Conservation (phyloP, 2,888 invertebrate species). For the Patella depressa region DNA sequence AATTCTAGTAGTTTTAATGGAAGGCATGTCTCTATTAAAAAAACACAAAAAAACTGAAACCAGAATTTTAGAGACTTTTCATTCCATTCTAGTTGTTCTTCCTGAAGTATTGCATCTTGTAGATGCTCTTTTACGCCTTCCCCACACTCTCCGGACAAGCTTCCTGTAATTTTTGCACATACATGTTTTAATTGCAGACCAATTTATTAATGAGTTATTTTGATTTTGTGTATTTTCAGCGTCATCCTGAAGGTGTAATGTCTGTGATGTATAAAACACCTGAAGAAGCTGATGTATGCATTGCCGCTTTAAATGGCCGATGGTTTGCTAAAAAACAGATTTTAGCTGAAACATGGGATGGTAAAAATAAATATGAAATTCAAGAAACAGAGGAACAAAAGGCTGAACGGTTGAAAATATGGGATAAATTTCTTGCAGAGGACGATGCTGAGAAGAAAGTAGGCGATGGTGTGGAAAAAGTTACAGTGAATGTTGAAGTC, state of each 20-base stretch:
- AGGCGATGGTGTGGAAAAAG: background rate
- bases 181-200: too few species aligned
- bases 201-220: constrained; percentile 3
- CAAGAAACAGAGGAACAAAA: constrained; percentile 91
- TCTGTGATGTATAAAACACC: constrained; percentile 91
- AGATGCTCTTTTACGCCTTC: too few species aligned
- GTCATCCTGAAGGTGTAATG: constrained; percentile 94
- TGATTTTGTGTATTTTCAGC: constrained; percentile 72
- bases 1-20: too few species aligned
- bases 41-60: too few species aligned
- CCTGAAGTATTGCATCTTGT: too few species aligned
- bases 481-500: background rate
- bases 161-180: too few species aligned
- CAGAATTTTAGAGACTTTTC: too few species aligned
- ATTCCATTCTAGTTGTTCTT: too few species aligned
- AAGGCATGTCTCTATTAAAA: too few species aligned
- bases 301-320: constrained; percentile 88
- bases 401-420: constrained; percentile 84
- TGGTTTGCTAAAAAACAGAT: constrained; percentile 91
- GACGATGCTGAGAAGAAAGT: background rate
- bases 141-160: too few species aligned
- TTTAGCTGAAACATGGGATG: constrained; percentile 93
- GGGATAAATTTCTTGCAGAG: constrained; percentile 76
- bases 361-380: constrained; percentile 91
- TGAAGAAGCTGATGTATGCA: constrained; percentile 92